Evolutionary conservation across 2,888 invertebrate species (phyloP).

Genomic region (Pollenia angustigena): DNA sequence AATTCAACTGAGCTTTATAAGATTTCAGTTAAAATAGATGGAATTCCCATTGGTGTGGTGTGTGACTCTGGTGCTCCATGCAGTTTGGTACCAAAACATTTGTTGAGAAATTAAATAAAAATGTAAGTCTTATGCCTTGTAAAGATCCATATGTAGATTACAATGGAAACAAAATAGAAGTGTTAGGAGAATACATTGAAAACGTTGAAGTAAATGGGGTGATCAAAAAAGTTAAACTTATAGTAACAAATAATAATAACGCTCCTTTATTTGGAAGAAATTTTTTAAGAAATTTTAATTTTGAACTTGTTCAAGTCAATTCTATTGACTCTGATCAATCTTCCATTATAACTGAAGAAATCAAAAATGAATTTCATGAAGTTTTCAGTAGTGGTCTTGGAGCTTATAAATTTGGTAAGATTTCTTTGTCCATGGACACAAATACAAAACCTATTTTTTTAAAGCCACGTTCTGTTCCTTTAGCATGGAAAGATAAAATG

Average conservation of each 20-base stretch:
- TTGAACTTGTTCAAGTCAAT: too few relatives aligned
- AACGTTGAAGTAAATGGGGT: too few relatives aligned
- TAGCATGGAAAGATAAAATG: too few relatives aligned
- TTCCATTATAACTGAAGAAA: slow-evolving; percentile 11
- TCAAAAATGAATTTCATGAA: slow-evolving; percentile 52
- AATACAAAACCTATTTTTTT: slow-evolving; percentile 34
- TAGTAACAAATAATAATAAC: not conserved
- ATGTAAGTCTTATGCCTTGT: not conserved
- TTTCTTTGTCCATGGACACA: slow-evolving; percentile 20
- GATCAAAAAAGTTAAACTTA: too few relatives aligned
- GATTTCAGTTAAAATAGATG: too few relatives aligned
- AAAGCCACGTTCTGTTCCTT: not conserved
- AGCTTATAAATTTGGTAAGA: slow-evolving; percentile 26
- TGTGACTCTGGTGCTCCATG: slow-evolving; percentile 2
- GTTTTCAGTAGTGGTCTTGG: slow-evolving; percentile 50
- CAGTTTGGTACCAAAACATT: too few relatives aligned
- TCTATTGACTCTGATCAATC: not conserved
- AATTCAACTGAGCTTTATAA: too few relatives aligned
- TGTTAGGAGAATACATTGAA: too few relatives aligned
- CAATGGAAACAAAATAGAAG: too few relatives aligned
- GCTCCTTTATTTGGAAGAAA: slow-evolving; percentile 1
- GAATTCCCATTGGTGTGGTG: too few relatives aligned
- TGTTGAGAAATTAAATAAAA: too few relatives aligned
- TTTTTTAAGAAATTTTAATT: not conserved
- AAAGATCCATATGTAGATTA: not conserved